Evolutionary conservation across 2,888 invertebrate genomes (phyloP).

Genomic region (Glaucopsyche alexis): DNA sequence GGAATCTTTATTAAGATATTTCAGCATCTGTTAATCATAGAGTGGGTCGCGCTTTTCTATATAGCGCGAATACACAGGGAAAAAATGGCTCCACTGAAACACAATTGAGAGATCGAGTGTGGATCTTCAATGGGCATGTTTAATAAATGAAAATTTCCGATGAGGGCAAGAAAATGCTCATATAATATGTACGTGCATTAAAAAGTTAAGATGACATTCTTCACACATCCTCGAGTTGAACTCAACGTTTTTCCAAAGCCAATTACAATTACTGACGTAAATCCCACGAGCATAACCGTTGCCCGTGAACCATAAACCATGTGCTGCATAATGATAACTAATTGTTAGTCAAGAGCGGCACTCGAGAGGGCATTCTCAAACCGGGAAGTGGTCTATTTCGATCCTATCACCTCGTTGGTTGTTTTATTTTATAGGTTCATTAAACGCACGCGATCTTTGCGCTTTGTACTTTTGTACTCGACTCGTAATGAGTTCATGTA

Average conservation of each 20-base stretch:
- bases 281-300: neutral
- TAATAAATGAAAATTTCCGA: too few species aligned
- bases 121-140: too few species aligned
- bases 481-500: slow-evolving; percentile 22
- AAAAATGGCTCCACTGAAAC: too few species aligned
- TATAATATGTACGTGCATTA: too few species aligned
- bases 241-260: neutral
- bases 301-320: slow-evolving; percentile 18
- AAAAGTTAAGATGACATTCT: too few species aligned
- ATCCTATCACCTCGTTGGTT: slow-evolving; percentile 39
- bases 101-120: too few species aligned
- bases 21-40: too few species aligned
- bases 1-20: too few species aligned
- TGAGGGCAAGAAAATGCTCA: too few species aligned
- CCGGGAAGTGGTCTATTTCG: slow-evolving; percentile 49
- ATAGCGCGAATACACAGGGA: too few species aligned
- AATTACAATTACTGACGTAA: neutral
- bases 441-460: slow-evolving; percentile 30
- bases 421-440: slow-evolving; percentile 33
- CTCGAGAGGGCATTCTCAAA: slow-evolving; percentile 26
- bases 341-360: slow-evolving; percentile 19
- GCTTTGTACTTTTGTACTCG: slow-evolving; percentile 28
- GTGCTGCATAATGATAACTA: slow-evolving; percentile 16
- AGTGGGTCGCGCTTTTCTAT: too few species aligned
- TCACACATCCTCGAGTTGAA: too few species aligned